Evolutionary conservation across 2,888 invertebrate species (phyloP).

Genomic region (Lysandra coridon): DNA sequence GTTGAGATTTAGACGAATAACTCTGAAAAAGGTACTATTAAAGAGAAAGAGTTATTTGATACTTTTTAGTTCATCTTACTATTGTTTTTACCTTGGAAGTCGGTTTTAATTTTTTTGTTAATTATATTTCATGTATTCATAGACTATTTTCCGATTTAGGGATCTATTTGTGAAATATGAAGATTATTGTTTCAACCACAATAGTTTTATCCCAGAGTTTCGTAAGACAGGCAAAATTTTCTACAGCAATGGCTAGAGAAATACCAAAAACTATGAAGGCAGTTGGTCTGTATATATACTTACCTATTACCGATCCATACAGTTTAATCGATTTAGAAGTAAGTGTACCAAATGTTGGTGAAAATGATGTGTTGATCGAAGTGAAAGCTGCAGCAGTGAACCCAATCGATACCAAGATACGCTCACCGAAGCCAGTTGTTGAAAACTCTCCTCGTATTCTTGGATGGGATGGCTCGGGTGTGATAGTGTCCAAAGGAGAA

Average conservation of each 20-base stretch:
- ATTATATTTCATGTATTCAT: too few species aligned
- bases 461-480: conserved; percentile 70
- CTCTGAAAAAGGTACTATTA: too few species aligned
- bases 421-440: conserved; percentile 63
- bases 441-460: conserved; percentile 59
- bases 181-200: background rate
- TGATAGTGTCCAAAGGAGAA: conserved; percentile 60
- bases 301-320: conserved; percentile 60
- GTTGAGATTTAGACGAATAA: too few species aligned
- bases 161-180: too few species aligned
- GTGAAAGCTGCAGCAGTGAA: conserved; percentile 69
- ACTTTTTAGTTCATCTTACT: too few species aligned
- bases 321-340: conserved; percentile 66
- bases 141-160: too few species aligned
- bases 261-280: conserved; percentile 69
- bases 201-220: background rate
- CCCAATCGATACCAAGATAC: conserved; percentile 65
- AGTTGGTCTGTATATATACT: conserved; percentile 68
- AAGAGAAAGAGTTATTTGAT: too few species aligned
- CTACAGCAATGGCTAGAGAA: conserved; percentile 42
- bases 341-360: conserved; percentile 53
- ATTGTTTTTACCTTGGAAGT: too few species aligned
- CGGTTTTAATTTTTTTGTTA: too few species aligned
- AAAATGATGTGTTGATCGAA: conserved; percentile 62
- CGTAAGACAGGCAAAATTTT: background rate